Evolutionary conservation across 2,888 invertebrate species (phyloP), one percentile per base, ranked within the genome.

Genomic region (Timandra comae): DNA sequence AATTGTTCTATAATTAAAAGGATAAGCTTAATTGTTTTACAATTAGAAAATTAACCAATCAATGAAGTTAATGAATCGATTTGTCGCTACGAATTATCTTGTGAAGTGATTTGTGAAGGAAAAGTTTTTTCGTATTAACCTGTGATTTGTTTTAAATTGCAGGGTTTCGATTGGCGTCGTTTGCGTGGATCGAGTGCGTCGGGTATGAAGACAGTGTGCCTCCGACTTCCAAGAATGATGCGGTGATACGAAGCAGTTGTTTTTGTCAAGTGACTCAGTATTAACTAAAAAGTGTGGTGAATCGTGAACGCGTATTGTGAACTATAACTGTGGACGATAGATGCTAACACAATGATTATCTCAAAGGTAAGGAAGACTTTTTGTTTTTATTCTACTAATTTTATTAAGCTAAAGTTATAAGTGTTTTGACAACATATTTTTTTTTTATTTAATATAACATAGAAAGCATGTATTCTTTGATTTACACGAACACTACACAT

Each of bases 131-230:
- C 61, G 63, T 69, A 69, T 66, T 74, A 77, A 77, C 59, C 48
- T 58, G 52, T 62, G 63, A 63, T 72, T 70, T 71, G 54, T 72
- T 78, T 16, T 41, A 65, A 80, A 82, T 85, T 85, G 70, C 79
- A 85, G 85, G 80, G 53, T 76, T 79, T 78, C 76, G 63, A 70
- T 58, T 52, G 64, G 66, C 65, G 63, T 56, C 71, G 67, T 65
- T 65, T 67, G 69, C 63, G 47, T 65, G 67, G 68, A 53, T 54
- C 52, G 56, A 47, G 52, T 60, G 62, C 63, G 47, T 34, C 67
- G 76, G 78, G 70, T 61, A 59, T 76, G 77, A 64, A 42, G 71
- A 69, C 64, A 71, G 56, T 54, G 33, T 41, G 43, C 49, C 43
- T 51, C 50, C 46, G 53, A 54, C 43, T 26, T 44, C 35, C 38